phyloP scores from a whole-genome alignment of 1,140 invertebrate species.

The Heterodera schachtii region DNA sequence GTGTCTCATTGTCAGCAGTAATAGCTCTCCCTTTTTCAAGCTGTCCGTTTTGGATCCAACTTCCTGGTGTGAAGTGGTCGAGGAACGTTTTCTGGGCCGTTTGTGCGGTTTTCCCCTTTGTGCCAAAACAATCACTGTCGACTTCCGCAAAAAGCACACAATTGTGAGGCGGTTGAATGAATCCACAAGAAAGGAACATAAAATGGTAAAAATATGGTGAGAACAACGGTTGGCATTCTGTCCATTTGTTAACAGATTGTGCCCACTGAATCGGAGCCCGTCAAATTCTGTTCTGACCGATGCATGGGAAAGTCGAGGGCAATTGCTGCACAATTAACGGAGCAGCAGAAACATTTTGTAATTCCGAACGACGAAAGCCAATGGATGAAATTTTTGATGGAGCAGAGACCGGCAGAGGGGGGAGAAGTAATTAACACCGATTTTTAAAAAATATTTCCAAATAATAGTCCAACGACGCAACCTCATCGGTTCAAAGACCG shows the following conservation, averaged over 20 bases:
- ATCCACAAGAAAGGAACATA: neutral
- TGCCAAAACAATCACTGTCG: conserved; percentile 16
- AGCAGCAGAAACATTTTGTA: conserved; percentile 2
- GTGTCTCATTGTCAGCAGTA: conserved; percentile 1
- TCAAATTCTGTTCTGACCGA: conserved; percentile 29
- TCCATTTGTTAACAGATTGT: neutral
- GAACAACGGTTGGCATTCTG: neutral
- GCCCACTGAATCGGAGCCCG: conserved; percentile 8
- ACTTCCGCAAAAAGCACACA: conserved; percentile 21
- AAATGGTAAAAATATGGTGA: neutral
- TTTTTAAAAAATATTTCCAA: too few relatives aligned
- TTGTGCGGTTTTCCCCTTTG: conserved; percentile 31
- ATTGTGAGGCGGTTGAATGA: conserved; percentile 7
- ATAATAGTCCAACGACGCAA: neutral
- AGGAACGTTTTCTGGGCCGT: conserved; percentile 38
- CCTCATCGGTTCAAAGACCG: neutral
- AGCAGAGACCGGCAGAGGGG: neutral
- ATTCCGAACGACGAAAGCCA: neutral
- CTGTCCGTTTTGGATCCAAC: conserved; percentile 29
- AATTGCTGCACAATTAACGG: conserved; percentile 13
- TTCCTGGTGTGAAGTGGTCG: conserved; percentile 35
- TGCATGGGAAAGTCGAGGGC: conserved; percentile 22
- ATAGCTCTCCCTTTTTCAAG: conserved; percentile 16
- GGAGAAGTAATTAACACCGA: neutral
- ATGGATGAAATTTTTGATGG: conserved; percentile 18